Base-by-base conservation (phyloP, 2,888 invertebrate species). In the Chymomyza caudatula region DNA sequence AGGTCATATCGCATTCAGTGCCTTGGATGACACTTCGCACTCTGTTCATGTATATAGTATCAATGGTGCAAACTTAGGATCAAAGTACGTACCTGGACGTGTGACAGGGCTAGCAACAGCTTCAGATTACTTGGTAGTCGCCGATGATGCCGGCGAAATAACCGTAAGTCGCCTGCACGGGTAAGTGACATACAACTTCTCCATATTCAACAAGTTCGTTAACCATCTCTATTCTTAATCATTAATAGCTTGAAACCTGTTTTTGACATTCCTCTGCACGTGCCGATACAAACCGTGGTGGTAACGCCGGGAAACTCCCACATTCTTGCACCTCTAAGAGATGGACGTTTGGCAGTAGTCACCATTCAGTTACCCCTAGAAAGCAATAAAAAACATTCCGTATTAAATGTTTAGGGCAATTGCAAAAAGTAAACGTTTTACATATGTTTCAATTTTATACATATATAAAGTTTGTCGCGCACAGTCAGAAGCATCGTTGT, bases 1-100 rank as follows among this genome's bases (percentile, higher is more conserved):
- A 90, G 93, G 93, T 65, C 92, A 93, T 72, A 92, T 93, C 60
- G 92, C 92, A 23, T 92, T 92, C 71, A 90, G 92, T 67, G 92
- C 91, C 25, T 87, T 91, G 72, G 91, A 91, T 69, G 90, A 92
- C 85, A 87, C 89, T 23, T 91, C 91, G 63, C 91, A 92, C 78
- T 92, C 92, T 8, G 91, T 92, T 23, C 92, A 92, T 75, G 91
- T 92, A 11, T 92, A 90, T 67, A 91, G 91, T 69, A 89, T 92
- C 54, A 92, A 92, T 74, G 92, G 92, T 4, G 88, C 89, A 60
- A 91, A 89, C 75, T 85, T 92, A 23, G 92, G 92, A 23, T 91
- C 92, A 29, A 91, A 92, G 74, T 91, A 91, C 69, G 91, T 92
- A 1, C 90, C 91, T 1, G 92, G 91, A 4, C 88, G 91, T 69